phyloP scores from a whole-genome alignment of 2,797 vertebrate genomes.

The Cygnus olor region DNA sequence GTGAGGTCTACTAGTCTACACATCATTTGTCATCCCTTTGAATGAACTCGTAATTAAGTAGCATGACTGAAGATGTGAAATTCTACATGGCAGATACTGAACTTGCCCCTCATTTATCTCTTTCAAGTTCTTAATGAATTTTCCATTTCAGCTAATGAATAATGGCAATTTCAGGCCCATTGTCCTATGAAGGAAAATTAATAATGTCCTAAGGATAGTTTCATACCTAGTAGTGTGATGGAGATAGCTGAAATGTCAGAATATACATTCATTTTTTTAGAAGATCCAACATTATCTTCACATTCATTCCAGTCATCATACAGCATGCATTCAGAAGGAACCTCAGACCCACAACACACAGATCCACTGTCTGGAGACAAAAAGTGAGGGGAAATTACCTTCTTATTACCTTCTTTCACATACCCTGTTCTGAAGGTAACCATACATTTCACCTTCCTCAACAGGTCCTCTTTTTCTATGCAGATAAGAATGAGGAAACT shows the following conservation, averaged over 20 bases:
- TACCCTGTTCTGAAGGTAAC: not conserved
- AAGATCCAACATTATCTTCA: not conserved
- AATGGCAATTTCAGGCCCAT: constrained; percentile 20
- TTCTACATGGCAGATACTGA: constrained; percentile 30
- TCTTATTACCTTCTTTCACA: not conserved
- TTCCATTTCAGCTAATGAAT: constrained; percentile 36
- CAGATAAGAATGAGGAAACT: not conserved
- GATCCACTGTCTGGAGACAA: not conserved
- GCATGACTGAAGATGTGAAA: constrained; percentile 18
- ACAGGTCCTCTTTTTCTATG: not conserved
- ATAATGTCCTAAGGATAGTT: not conserved
- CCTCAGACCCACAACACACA: not conserved
- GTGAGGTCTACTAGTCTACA: not conserved
- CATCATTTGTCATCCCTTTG: not conserved
- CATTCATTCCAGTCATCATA: not conserved
- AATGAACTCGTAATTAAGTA: constrained; percentile 50
- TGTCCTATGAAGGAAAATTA: not conserved
- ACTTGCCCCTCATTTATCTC: constrained; percentile 50
- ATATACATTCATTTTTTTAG: not conserved
- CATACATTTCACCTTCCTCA: not conserved
- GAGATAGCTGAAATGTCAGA: not conserved
- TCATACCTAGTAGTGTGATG: not conserved
- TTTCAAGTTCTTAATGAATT: constrained; percentile 56
- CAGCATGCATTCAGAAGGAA: not conserved
- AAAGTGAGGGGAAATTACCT: not conserved